Evolutionary conservation across 2,888 invertebrate species (phyloP).

Genomic region (Tenthredo notha): DNA sequence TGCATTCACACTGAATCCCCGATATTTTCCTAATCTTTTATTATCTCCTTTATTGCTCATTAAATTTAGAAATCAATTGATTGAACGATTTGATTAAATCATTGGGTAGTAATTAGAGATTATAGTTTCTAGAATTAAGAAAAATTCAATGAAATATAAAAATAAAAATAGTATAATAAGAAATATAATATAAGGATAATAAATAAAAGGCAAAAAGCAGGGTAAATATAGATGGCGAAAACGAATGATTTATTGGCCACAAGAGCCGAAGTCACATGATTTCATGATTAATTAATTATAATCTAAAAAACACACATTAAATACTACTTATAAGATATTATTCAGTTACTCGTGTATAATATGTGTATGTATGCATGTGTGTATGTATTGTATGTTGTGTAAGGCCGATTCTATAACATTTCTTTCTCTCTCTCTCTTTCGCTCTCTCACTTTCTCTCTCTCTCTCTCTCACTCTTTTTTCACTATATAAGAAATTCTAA

Average conservation of each 20-base stretch:
- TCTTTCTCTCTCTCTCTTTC: background rate
- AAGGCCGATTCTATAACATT: background rate
- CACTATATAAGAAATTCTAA: background rate
- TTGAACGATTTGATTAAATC: background rate
- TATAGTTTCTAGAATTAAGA: background rate
- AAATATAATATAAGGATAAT: background rate
- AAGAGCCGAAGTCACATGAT: slow-evolving; percentile 61
- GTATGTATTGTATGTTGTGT: slow-evolving; percentile 41
- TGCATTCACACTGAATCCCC: no score
- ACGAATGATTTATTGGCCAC: slow-evolving; percentile 61
- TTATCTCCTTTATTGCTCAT: no score
- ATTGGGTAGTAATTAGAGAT: background rate
- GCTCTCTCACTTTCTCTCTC: background rate
- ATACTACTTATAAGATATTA: slow-evolving; percentile 60
- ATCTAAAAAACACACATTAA: slow-evolving; percentile 62
- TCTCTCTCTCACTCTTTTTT: background rate
- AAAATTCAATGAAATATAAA: background rate
- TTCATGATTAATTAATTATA: slow-evolving; percentile 55
- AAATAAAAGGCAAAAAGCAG: background rate
- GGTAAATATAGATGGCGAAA: slow-evolving; percentile 57
- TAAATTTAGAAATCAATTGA: background rate
- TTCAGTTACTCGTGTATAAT: slow-evolving; percentile 20
- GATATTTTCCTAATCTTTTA: no score
- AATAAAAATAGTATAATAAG: background rate
- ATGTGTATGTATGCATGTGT: slow-evolving; percentile 22